Conservation (phyloP, 2,113 vertebrate species). For the Melanotaenia duboulayi region DNA sequence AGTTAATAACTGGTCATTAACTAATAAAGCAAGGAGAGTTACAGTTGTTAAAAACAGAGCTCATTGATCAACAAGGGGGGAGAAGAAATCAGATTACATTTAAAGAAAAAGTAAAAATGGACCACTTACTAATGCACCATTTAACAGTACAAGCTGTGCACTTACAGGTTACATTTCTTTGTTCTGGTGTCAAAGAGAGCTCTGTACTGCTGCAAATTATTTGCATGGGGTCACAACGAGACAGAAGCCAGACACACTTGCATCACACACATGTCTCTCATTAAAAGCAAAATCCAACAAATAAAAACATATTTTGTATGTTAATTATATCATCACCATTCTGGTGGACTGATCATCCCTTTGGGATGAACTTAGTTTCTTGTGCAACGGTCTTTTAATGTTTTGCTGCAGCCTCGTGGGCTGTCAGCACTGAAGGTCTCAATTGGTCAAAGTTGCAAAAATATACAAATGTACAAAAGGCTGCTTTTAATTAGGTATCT, state of each 20-base stretch:
- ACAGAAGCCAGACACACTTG: fast-evolving
- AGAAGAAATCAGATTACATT: background rate
- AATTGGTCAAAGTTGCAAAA: conserved; percentile 6
- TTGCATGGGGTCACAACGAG: background rate
- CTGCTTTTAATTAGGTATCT: background rate
- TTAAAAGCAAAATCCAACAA: background rate
- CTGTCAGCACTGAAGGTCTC: background rate
- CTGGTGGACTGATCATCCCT: conserved; percentile 8
- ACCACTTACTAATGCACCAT: no score
- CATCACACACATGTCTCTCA: background rate
- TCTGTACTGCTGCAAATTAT: background rate
- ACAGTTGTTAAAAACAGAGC: background rate
- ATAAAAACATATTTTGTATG: background rate
- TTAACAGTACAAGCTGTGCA: background rate
- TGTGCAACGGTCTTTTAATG: background rate
- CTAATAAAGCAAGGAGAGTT: background rate
- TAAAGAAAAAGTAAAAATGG: no score
- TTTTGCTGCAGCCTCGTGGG: background rate
- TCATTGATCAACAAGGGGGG: background rate
- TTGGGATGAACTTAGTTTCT: conserved; percentile 9
- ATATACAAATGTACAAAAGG: background rate
- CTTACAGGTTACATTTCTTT: background rate
- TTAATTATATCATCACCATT: background rate
- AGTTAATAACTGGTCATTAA: background rate
- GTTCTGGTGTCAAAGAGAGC: background rate